Base-by-base conservation (phyloP, 1,140 invertebrate genomes). In the Atta cephalotes region DNA sequence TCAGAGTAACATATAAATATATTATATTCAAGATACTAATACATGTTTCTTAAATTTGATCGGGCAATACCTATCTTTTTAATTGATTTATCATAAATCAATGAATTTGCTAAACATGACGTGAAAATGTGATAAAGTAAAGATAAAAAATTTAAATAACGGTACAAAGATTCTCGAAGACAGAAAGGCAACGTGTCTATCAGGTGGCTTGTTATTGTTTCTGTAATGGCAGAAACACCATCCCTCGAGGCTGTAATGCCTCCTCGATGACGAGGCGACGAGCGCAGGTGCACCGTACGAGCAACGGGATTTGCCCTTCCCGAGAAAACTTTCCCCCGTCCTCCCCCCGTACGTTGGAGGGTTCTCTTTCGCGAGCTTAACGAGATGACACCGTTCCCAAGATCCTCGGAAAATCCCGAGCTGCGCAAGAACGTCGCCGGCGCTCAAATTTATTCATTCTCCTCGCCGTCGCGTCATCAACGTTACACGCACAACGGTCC, bases 371-470 rank as follows among this genome's bases (percentile, higher is more conserved):
- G 60, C 74, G 82, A 78, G 71, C 63, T 85, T 81, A 86, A 86
- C 85, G 77, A 86, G 85, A 86, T 80, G 76, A 79, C 76, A 70
- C 85, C 77, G 77, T 86, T 86, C 63, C 78, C 77, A 81, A 86
- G 85, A 80, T 79, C 85, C 65, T 81, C 56, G 66, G 63, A 76
- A 85, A 85, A 76, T 85, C 74, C 60, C 28, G 60, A 49, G 60
- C 21, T 39, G 60, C 82, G 82, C 79, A 84, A 85, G 66, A 86
- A 82, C 80, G 25, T 82, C 39, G 56, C 68, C 68, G 39, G 14
- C 80, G 80, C 39, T 82, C 21, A 82, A 82, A 82, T 82, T 82
- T 82, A 82, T 82, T 82, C 80, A 82, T 82, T 82, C 56, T 39
- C 68, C 56, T 82, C 39, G 21, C 35, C 68, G 39, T 51, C 56